Conservation (phyloP, 2,797 vertebrate genomes). For the Diceros bicornis region DNA sequence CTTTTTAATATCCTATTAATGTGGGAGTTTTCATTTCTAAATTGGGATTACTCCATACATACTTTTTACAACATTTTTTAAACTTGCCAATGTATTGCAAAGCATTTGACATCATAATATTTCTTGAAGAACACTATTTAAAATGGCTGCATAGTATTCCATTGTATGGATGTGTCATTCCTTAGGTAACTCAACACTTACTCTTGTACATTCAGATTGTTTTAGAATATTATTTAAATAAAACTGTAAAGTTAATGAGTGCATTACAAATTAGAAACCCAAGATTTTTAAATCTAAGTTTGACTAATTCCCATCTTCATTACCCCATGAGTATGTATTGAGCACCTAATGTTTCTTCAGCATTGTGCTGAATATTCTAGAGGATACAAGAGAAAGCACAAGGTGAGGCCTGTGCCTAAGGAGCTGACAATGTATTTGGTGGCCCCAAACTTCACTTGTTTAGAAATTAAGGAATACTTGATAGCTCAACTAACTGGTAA, state of each 20-base stretch:
- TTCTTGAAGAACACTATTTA: neutral
- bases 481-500: neutral
- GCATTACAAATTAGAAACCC: neutral
- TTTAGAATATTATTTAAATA: slow-evolving; percentile 37
- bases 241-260: neutral
- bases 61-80: neutral
- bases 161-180: neutral
- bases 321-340: neutral
- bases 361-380: neutral
- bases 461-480: neutral
- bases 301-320: neutral
- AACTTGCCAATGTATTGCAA: neutral
- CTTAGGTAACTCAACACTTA: neutral
- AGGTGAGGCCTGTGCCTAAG: neutral
- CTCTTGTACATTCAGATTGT: neutral
- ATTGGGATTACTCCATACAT: neutral
- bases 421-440: neutral
- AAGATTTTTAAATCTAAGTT: neutral
- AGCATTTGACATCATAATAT: neutral
- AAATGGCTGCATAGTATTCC: neutral
- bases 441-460: neutral
- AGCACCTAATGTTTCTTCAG: neutral
- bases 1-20: neutral
- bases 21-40: neutral
- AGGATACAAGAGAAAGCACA: neutral